Conservation (phyloP, 2,113 vertebrate species). For the Misgurnus mizolepis region DNA sequence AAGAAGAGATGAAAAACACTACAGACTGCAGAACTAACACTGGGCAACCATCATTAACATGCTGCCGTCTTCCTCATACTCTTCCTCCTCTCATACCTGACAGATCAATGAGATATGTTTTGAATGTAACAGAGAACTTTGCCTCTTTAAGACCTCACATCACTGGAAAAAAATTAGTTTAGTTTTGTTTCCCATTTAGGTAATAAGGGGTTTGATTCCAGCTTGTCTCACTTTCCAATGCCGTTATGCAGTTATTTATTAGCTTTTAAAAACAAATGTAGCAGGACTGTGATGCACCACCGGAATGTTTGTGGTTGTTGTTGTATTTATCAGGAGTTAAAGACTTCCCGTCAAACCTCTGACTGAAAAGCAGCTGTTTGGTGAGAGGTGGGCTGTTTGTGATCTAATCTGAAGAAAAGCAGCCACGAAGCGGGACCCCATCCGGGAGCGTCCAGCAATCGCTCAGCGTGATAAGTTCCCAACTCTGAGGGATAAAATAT, state of each 20-base stretch:
- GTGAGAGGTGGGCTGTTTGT: conserved; percentile 14
- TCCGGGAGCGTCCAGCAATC: conserved; percentile 29
- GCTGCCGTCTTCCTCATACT: background rate
- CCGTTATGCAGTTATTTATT: too few species aligned
- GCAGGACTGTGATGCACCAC: background rate
- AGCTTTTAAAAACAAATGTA: background rate
- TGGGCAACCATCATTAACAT: conserved; percentile 46
- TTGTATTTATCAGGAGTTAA: background rate
- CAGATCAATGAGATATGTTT: background rate
- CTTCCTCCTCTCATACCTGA: background rate
- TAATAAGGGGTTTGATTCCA: background rate
- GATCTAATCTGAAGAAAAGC: conserved; percentile 43
- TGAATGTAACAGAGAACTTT: background rate
- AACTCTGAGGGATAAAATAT: conserved; percentile 41
- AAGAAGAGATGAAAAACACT: conserved; percentile 67
- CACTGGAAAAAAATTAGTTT: too few species aligned
- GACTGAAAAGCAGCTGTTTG: conserved; percentile 20
- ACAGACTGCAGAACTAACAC: conserved; percentile 42
- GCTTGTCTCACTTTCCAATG: too few species aligned
- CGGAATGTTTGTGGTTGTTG: background rate
- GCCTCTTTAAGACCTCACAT: background rate
- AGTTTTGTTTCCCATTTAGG: background rate
- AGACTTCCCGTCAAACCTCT: conserved; percentile 6
- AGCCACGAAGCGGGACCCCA: conserved; percentile 33
- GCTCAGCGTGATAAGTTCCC: conserved; percentile 31